Percentiles rank a stretch among this genome's conserved stretches.
These are phyloP conservation scores for Vespertilio murinus DNA, from an alignment of 2,797 vertebrate genomes.

Conservation along the genomic window DNA sequence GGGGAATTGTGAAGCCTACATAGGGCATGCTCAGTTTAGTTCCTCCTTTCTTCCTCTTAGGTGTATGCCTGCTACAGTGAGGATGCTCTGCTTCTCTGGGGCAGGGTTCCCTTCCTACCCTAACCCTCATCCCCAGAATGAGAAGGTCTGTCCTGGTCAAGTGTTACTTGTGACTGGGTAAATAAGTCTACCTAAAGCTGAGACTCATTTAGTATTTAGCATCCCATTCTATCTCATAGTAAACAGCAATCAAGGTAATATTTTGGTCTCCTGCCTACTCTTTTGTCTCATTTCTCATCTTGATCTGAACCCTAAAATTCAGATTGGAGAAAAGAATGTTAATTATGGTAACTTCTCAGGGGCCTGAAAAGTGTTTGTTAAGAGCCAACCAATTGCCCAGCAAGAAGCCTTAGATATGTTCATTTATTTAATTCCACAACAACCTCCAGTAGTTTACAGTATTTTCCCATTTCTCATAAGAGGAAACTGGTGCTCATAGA, in stretches of 20 bases:
- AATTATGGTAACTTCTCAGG: not conserved
- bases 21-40: not conserved
- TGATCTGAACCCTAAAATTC: not conserved
- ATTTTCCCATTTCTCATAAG: not conserved
- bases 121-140: not conserved
- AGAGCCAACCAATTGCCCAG: not conserved
- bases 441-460: not conserved
- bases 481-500: conserved; percentile 26
- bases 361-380: not conserved
- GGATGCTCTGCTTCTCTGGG: not conserved
- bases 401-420: not conserved
- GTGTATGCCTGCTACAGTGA: not conserved
- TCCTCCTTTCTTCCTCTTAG: not conserved
- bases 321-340: not conserved
- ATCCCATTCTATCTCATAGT: not conserved
- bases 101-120: not conserved
- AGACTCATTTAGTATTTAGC: not conserved
- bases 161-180: not conserved
- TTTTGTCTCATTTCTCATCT: conserved; percentile 6
- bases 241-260: not conserved
- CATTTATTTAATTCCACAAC: not conserved
- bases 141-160: not conserved
- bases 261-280: not conserved
- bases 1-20: not conserved
- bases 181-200: not conserved